Evolutionary conservation across 2,797 vertebrate genomes (phyloP), one percentile per base, ranked within the genome.

Genomic region (Sebastiscus tertius): DNA sequence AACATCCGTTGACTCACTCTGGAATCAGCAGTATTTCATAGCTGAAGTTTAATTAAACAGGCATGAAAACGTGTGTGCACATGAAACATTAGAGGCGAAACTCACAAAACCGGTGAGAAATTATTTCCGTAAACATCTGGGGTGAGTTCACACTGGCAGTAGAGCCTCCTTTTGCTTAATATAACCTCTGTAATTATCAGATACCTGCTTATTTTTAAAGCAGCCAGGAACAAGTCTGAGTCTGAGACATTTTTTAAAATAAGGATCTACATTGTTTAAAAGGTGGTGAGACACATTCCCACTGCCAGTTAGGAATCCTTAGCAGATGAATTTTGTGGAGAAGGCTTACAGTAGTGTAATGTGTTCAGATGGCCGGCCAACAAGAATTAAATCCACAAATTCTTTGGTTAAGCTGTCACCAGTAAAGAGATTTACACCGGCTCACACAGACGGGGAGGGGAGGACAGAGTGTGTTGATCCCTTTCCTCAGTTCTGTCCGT

Each of bases 91-190:
- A 46, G 39, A 66, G 81, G 42, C 72, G 65, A 75, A 79, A 81
- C 68, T 73, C 65, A 86, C 62, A 54, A 46, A 73, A 61, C 66
- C 52, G 22, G 70, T 62, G 66, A 74, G 31, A 80, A 76, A 56
- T 29, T 12, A 76, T 87, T 91, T 88, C 84, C 73, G 85, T 89
- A 88, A 89, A 93, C 86, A 91, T 87, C 77, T 88, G 82, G 63
- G 66, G 10, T 63, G 49, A 64, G 74, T 87, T 89, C 88, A 72
- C 67, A 86, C 59, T 75, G 65, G 73, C 36, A 26, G 71, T 22
- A 71, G 72, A 88, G 72, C 52, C 24, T 75, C 66, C 4, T 77
- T 62, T 74, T 69, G 27, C 71, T 58, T 70, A 46, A 77, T 88
- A 79, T 70, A 87, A 79, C 84, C 29, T 77, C 74, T 83, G 54